Conservation (phyloP, 2,797 vertebrate genomes). For the Mallotus villosus region DNA sequence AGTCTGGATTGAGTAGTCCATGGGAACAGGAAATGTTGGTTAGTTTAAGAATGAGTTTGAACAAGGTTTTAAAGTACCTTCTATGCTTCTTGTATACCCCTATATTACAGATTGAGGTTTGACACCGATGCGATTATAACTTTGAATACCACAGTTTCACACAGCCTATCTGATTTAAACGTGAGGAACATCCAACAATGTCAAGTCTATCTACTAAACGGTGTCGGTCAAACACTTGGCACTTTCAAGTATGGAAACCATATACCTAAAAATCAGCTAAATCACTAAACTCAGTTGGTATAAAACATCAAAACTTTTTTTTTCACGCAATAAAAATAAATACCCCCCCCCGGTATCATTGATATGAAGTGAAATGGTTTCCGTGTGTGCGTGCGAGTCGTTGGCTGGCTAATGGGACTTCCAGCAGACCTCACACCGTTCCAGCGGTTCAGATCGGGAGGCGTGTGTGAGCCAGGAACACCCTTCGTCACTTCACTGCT, state of each 20-base stretch:
- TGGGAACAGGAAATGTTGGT: background rate
- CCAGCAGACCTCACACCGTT: conserved; percentile 2
- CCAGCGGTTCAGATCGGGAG: background rate
- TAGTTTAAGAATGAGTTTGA: no score
- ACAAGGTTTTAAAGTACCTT: no score
- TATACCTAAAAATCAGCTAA: no score
- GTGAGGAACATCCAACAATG: no score
- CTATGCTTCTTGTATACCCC: no score
- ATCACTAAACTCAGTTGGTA: background rate
- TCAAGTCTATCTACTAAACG: no score
- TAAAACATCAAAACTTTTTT: background rate
- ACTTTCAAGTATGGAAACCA: no score
- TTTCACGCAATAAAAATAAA: background rate
- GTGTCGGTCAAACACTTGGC: no score
- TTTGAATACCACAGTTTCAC: no score
- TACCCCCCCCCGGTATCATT: background rate
- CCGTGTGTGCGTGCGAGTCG: background rate
- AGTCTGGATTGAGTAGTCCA: background rate
- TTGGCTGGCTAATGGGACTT: background rate
- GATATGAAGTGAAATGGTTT: background rate
- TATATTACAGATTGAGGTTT: no score
- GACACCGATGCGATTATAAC: no score
- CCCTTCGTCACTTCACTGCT: background rate
- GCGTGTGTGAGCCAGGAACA: background rate
- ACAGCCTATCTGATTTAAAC: no score